Conservation (phyloP, 2,113 vertebrate genomes). For the Sinosuthora webbiana region DNA sequence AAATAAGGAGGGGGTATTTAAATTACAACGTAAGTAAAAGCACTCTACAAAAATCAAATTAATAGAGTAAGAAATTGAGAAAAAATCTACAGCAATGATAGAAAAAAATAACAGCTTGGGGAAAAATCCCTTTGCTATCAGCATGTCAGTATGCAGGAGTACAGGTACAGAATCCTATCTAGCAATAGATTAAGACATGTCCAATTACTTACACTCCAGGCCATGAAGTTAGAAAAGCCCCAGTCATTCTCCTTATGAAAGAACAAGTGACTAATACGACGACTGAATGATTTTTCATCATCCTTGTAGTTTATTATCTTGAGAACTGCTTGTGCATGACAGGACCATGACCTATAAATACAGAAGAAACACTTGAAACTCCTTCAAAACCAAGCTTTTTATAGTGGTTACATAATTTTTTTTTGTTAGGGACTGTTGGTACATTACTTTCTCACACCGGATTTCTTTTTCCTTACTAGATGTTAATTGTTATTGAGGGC, state of each 20-base stretch:
- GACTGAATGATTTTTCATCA: constrained; percentile 98
- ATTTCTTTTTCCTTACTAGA: background rate
- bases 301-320: constrained; percentile 99
- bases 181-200: background rate
- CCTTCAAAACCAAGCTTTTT: background rate
- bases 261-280: constrained; percentile 97
- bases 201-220: constrained; percentile 92
- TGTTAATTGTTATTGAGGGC: background rate
- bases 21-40: background rate
- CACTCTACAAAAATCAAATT: background rate
- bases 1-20: background rate
- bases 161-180: background rate
- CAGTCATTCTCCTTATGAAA: constrained; percentile 99
- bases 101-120: background rate
- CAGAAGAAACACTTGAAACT: constrained; percentile 5
- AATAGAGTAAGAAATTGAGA: background rate
- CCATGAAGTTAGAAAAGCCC: constrained; percentile 99
- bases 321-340: constrained; percentile 96
- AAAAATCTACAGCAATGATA: background rate
- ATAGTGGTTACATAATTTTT: background rate
- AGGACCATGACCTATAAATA: constrained; percentile 93
- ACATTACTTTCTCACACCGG: background rate
- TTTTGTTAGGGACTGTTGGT: background rate
- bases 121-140: background rate
- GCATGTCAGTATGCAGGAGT: background rate